These are phyloP conservation scores for Drosophila triauraria DNA, from an alignment of 1,140 invertebrate genomes.

Conservation along the genomic window DNA sequence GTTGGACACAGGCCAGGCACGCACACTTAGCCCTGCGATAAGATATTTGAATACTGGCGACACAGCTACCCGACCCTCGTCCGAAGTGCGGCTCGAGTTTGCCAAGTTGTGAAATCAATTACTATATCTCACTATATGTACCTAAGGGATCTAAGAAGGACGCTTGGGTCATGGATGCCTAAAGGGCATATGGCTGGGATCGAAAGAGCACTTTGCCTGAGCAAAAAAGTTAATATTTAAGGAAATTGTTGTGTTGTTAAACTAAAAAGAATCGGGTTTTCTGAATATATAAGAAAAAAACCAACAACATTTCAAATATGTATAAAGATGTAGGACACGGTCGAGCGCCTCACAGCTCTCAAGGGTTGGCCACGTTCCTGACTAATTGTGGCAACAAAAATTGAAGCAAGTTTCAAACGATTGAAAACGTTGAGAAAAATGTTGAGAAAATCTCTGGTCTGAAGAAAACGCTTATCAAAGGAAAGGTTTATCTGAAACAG, in stretches of 20 bases:
- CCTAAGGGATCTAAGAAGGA: neutral
- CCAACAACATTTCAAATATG: too few relatives aligned
- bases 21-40: conserved; percentile 39
- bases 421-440: too few relatives aligned
- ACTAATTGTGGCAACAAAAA: too few relatives aligned
- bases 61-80: neutral
- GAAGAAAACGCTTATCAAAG: too few relatives aligned
- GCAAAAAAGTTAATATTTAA: neutral
- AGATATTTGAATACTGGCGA: conserved; percentile 34
- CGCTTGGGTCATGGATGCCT: neutral
- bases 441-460: too few relatives aligned
- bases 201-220: neutral
- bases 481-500: too few relatives aligned
- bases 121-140: conserved; percentile 18
- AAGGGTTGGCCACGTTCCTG: too few relatives aligned
- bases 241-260: neutral
- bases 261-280: neutral
- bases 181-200: neutral
- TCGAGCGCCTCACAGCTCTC: too few relatives aligned
- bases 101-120: conserved; percentile 45
- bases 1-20: conserved; percentile 37
- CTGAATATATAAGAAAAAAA: neutral
- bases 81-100: conserved; percentile 1
- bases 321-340: neutral
- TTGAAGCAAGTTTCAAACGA: too few relatives aligned